These are phyloP conservation scores for Copsychus sechellarum DNA, from an alignment of 2,113 vertebrate species.

Conservation along the genomic window DNA sequence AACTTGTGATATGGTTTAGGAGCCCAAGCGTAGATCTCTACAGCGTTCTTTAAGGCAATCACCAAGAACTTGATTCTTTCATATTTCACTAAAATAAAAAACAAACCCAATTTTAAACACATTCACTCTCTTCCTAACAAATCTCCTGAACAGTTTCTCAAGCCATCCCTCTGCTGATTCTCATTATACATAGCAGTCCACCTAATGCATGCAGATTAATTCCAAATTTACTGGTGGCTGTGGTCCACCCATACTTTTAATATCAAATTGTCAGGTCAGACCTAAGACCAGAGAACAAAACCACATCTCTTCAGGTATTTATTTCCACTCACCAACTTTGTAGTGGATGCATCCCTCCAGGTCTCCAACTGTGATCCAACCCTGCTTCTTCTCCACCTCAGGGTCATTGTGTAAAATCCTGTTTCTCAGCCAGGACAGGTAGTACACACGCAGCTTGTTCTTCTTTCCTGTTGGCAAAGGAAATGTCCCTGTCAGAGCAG, in stretches of 20 bases:
- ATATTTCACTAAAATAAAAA: constrained; percentile 89
- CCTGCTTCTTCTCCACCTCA: constrained; percentile 98
- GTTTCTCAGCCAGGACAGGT: constrained; percentile 98
- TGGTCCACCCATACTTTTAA: neutral
- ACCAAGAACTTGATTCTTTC: constrained; percentile 99
- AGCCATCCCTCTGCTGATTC: neutral
- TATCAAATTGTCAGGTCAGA: neutral
- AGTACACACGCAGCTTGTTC: constrained; percentile 97
- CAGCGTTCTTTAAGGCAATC: constrained; percentile 96
- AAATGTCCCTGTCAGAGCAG: neutral
- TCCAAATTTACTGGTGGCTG: neutral
- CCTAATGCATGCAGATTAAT: neutral
- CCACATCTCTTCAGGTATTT: neutral
- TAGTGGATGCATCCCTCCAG: constrained; percentile 98
- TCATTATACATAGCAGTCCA: neutral
- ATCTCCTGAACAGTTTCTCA: neutral
- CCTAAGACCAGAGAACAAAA: neutral
- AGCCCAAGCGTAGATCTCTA: constrained; percentile 99
- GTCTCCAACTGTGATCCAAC: constrained; percentile 97
- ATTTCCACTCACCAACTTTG: constrained; percentile 90
- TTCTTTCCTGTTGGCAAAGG: constrained; percentile 83
- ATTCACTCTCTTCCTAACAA: neutral
- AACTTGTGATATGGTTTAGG: constrained; percentile 99
- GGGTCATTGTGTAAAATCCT: constrained; percentile 98
- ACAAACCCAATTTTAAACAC: neutral